These are phyloP conservation scores for Denticeps clupeoides DNA, from an alignment of 2,797 vertebrate species.

Conservation along the genomic window DNA sequence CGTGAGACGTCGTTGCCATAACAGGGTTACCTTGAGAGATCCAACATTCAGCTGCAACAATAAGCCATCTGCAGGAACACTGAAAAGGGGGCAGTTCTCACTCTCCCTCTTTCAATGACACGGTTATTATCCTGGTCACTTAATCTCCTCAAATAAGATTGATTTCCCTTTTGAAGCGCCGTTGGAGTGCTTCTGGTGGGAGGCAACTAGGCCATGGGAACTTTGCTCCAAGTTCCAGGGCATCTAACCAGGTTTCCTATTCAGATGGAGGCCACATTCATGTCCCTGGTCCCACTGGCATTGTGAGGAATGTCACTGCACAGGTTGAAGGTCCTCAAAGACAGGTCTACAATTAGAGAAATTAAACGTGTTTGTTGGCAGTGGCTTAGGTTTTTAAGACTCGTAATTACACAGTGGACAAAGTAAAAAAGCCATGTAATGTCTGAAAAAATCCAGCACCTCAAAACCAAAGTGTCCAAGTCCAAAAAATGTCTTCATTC, in stretches of 20 bases:
- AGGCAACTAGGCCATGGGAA: constrained; percentile 47
- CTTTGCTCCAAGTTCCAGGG: constrained; percentile 37
- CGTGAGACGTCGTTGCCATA: constrained; percentile 33
- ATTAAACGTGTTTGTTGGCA: not conserved
- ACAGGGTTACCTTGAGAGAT: constrained; percentile 40
- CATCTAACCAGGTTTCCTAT: constrained; percentile 45
- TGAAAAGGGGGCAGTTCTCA: constrained; percentile 32
- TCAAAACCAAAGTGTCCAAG: too few relatives aligned
- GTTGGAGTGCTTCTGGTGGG: constrained; percentile 43
- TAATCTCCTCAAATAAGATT: constrained; percentile 61
- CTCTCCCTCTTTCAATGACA: constrained; percentile 44
- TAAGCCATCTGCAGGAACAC: constrained; percentile 44
- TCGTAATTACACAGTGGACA: too few relatives aligned
- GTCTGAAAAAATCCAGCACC: too few relatives aligned
- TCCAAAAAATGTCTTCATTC: too few relatives aligned
- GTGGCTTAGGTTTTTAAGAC: too few relatives aligned
- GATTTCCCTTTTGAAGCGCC: constrained; percentile 55
- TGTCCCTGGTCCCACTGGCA: constrained; percentile 45
- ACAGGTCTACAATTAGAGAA: constrained; percentile 1
- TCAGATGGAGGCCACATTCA: constrained; percentile 50
- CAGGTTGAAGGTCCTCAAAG: too few relatives aligned
- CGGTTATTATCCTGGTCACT: constrained; percentile 60
- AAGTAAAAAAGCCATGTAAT: too few relatives aligned
- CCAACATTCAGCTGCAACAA: constrained; percentile 41
- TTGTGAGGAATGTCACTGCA: constrained; percentile 30